A percentile compares a stretch with the other conserved stretches of the same genome.
Evolutionary conservation across 92 coral and sea anemone genomes (phyloP).

Genomic region (Palythoa heliodiscus): DNA sequence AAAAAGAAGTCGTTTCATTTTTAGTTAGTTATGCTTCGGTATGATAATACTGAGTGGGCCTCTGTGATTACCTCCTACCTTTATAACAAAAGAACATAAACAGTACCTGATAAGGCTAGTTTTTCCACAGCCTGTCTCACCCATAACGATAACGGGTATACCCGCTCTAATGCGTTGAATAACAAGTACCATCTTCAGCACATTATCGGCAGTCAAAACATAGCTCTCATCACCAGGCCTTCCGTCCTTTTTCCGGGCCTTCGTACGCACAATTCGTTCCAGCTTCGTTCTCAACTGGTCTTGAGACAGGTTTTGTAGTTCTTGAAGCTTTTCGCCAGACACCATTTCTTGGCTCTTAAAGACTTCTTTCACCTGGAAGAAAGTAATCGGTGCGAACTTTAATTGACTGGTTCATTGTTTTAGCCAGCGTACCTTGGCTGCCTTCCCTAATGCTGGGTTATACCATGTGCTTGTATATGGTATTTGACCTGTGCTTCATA

Average conservation of each 20-base stretch:
- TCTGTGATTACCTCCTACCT: too few relatives aligned
- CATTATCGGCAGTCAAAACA: constrained; percentile 84
- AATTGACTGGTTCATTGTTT: neutral
- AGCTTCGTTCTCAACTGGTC: constrained; percentile 61
- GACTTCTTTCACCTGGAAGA: constrained; percentile 53
- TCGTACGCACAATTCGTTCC: constrained; percentile 56
- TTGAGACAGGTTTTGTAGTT: constrained; percentile 48
- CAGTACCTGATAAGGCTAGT: constrained; percentile 71
- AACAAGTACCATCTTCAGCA: constrained; percentile 80
- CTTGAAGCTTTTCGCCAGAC: constrained; percentile 39
- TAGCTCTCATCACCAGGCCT: constrained; percentile 44
- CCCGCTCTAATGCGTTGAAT: constrained; percentile 78
- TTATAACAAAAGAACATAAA: too few relatives aligned
- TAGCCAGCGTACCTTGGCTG: too few relatives aligned
- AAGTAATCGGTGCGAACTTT: neutral
- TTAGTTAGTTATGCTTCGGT: too few relatives aligned
- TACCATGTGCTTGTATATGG: too few relatives aligned
- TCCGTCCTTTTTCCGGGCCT: constrained; percentile 14
- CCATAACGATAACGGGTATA: constrained; percentile 89
- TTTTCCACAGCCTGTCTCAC: constrained; percentile 92
- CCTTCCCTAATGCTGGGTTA: too few relatives aligned
- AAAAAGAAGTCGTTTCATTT: too few relatives aligned
- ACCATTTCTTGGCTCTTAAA: constrained; percentile 62
- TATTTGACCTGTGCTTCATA: too few relatives aligned
- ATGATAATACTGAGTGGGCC: too few relatives aligned